Percentiles rank a stretch among this genome's conserved stretches.
Conservation (phyloP, 2,797 vertebrate species). For the Hybognathus amarus region DNA sequence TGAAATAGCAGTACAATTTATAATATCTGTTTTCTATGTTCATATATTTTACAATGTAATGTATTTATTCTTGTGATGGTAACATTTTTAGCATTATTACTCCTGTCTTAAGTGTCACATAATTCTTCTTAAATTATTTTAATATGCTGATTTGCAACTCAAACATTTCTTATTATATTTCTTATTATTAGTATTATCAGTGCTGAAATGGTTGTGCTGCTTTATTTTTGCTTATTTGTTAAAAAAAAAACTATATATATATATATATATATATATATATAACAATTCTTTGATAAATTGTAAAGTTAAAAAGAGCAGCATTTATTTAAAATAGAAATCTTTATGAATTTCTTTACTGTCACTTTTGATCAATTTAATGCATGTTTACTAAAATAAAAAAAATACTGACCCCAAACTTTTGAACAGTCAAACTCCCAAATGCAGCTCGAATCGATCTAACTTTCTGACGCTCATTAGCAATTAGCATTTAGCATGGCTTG, state of each 20-base stretch:
- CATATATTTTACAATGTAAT: neutral
- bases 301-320: neutral
- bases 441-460: neutral
- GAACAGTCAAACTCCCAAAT: neutral
- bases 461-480: neutral
- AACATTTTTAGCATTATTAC: no score
- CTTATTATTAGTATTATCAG: no score
- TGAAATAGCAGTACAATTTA: neutral
- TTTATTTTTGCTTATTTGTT: no score
- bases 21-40: neutral
- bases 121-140: no score
- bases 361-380: neutral
- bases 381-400: neutral
- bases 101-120: no score
- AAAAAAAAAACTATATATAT: no score
- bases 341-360: neutral
- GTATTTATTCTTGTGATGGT: neutral
- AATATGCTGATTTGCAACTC: no score
- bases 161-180: no score
- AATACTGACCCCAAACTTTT: neutral
- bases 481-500: constrained; percentile 32
- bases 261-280: no score
- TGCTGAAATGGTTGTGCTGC: no score
- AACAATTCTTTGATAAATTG: no score
- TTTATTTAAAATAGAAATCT: neutral